Evolutionary conservation across 2,797 vertebrate species (phyloP), one percentile per base, ranked within the genome.

Genomic region (Gobio occitaniae): DNA sequence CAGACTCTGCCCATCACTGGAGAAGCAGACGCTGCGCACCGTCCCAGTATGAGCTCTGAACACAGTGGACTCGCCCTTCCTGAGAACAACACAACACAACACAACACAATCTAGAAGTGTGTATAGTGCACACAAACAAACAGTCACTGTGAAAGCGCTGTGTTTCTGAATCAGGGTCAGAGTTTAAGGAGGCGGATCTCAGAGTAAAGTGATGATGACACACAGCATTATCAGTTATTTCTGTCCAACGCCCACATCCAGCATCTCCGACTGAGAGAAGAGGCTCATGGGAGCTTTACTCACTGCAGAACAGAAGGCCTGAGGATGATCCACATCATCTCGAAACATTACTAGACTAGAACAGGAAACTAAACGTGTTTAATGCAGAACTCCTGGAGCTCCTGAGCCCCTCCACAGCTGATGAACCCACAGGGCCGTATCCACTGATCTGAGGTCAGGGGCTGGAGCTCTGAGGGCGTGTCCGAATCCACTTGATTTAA

Each of bases 1-100:
- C 32, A 99, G 89, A 61, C 90, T 95, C 92, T 98, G 98, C 44
- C 97, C 97, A 0, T 99, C 98, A 0, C 89, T 92, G 71, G 97
- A 98, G 93, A 99, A 99, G 91, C 96, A 94, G 66, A 99, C 96
- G 0, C 97, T 97, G 83, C 98, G 96, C 80, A 99, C 97, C 0
- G 97, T 97, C 84, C 91, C 97, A 0, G 96, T 98, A 91, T 99
- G 98, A 88, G 98, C 97, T 86, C 94, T 96, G 92, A 99, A 99
- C 44, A 95, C 92, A 0, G 96, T 97, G 0, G 97, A 99, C 84
- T 98, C 97, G 13, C 97, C 98, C 90, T 98, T 99, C 89, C 98
- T 99, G 59, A 4, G 83, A 15, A 15, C 38, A 32, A 32, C 32
- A 32, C 32, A 32, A 32, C 32, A 32, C 32, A 32, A 2, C 32